Evolutionary conservation across 2,113 vertebrate genomes (phyloP), one percentile per base, ranked within the genome.

Genomic region (Amazona vittata): DNA sequence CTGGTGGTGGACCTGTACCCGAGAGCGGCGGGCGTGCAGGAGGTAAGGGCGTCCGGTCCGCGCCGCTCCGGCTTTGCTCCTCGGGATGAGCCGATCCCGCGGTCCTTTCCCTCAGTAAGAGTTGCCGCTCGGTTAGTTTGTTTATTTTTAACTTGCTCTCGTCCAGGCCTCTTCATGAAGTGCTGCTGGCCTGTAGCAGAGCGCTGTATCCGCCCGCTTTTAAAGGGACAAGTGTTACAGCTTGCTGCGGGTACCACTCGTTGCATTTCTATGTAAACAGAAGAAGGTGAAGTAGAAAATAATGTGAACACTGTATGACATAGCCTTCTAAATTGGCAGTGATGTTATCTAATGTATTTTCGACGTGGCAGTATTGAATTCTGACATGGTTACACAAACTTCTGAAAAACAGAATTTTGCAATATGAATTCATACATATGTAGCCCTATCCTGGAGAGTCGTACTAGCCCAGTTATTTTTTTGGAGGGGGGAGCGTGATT

Each of bases 1-100:
- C 65, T 98, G 93, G 98, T 99, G 81, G 77, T 99, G 97, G 98
- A 98, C 25, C 98, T 98, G 7, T 98, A 99, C 94, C 96, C 97
- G 89, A 93, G 95, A 81, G 98, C 98, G 52, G 96, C 96, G 41
- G 94, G 96, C 35, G 98, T 99, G 93, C 99, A 99, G 97, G 98
- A 99, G 99, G 99, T 99, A 96, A 94, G 81, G 25, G 39, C 25
- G 50, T 49, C 65, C 39, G 62, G 52, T 59, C 64, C 35, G 17
- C 12, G 15, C 63, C 8, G 50, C 89, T 39, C 50, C 33, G 4
- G 59, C 69, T 8, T 49, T 35, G 37, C 43, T 29, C 55, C 47
- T 6, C 2, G 3, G 55, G 79, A 4, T 20, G 67, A 6, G 71
- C 31, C 17, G 15, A 5, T 73, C 57, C 3, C 35, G 26, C 31